Evolutionary conservation across 53 echinoderm and acorn worm species (phyloP).

Genomic region (Holothuria scabra): DNA sequence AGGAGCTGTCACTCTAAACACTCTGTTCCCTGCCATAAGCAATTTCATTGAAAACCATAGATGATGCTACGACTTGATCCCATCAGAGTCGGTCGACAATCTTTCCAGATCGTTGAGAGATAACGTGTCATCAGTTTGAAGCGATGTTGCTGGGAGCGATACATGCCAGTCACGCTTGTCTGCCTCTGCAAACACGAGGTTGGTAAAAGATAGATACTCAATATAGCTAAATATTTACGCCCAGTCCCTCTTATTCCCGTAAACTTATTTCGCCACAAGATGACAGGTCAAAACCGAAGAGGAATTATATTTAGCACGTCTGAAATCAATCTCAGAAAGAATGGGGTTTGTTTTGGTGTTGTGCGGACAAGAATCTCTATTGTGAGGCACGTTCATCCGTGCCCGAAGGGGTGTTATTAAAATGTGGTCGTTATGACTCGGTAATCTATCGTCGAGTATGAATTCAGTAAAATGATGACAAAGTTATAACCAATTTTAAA

Average conservation of each 20-base stretch:
- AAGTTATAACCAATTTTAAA: slow-evolving; percentile 11
- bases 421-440: slow-evolving; percentile 41
- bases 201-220: slow-evolving; percentile 38
- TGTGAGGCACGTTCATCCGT: slow-evolving; percentile 31
- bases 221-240: slow-evolving; percentile 42
- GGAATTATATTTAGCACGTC: slow-evolving; percentile 35
- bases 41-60: too few species aligned
- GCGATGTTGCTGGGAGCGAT: slow-evolving; percentile 25
- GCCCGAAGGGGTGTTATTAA: slow-evolving; percentile 37
- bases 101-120: neutral
- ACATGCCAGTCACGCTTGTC: slow-evolving; percentile 42
- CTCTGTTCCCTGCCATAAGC: too few species aligned
- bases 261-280: slow-evolving; percentile 21
- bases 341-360: slow-evolving; percentile 14
- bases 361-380: slow-evolving; percentile 37
- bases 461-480: slow-evolving; percentile 37
- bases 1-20: too few species aligned
- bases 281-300: slow-evolving; percentile 33
- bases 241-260: slow-evolving; percentile 32
- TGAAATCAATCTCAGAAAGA: slow-evolving; percentile 40
- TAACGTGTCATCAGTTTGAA: slow-evolving; percentile 33
- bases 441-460: slow-evolving; percentile 37
- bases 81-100: too few species aligned
- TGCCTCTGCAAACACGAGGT: slow-evolving; percentile 4
- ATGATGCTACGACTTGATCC: too few species aligned